These are phyloP conservation scores for Rousettus leschenaultii DNA, from an alignment of 2,113 vertebrate species.

Conservation along the genomic window DNA sequence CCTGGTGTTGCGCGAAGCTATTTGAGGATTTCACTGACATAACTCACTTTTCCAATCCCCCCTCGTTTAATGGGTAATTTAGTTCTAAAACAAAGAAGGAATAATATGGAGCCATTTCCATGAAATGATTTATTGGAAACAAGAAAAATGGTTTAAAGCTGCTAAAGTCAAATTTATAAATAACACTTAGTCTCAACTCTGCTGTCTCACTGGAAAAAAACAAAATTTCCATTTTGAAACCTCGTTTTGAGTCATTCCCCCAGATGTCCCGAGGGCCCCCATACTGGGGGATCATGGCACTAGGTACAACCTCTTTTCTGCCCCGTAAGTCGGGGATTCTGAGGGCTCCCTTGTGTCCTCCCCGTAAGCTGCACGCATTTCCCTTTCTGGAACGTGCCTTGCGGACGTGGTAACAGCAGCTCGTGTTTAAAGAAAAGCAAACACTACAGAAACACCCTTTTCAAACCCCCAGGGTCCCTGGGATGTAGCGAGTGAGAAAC, in stretches of 20 bases:
- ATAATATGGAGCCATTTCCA: neutral
- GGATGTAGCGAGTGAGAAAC: neutral
- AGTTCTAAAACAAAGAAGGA: conserved; percentile 37
- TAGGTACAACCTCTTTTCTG: neutral
- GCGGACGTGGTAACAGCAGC: neutral
- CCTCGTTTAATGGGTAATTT: neutral
- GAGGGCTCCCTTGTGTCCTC: neutral
- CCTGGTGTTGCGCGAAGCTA: neutral
- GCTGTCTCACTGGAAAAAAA: neutral
- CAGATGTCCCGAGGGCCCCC: neutral
- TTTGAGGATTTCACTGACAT: neutral
- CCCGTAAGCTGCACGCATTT: too few species aligned
- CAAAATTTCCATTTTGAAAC: neutral
- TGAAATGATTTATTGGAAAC: neutral
- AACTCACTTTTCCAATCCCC: neutral
- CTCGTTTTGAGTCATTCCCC: neutral
- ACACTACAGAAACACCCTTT: neutral
- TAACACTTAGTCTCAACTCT: neutral
- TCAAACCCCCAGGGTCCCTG: neutral
- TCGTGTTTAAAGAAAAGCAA: neutral
- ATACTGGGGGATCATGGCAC: neutral
- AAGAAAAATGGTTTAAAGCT: conserved; percentile 28
- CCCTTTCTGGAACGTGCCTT: neutral
- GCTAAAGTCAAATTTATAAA: conserved; percentile 14
- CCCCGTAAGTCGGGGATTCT: neutral